Evolutionary conservation across 2,888 invertebrate species (phyloP).

Genomic region (Macaria notata): DNA sequence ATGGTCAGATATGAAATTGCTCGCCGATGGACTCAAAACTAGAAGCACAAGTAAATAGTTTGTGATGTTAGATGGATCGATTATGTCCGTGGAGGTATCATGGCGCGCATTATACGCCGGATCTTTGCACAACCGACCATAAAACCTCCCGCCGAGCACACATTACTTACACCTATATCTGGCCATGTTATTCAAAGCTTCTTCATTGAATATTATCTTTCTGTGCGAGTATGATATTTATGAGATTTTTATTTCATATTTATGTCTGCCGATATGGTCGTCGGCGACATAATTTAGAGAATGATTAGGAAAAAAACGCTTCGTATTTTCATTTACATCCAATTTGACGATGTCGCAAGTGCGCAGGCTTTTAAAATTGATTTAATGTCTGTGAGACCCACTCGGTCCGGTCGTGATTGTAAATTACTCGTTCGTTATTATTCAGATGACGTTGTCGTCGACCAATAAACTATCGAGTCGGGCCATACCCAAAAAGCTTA

Average conservation of each 20-base stretch:
- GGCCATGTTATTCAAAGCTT: conserved; percentile 50
- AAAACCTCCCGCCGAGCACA: conserved; percentile 43
- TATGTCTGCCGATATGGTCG: conserved; percentile 38
- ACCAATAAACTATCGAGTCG: conserved; percentile 38
- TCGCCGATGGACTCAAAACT: conserved; percentile 57
- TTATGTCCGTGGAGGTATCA: conserved; percentile 47
- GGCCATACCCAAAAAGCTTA: conserved; percentile 33
- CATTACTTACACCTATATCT: conserved; percentile 48
- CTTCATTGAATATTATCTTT: conserved; percentile 51
- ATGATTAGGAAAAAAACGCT: conserved; percentile 17
- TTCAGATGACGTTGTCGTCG: conserved; percentile 37
- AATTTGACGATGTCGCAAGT: conserved; percentile 21
- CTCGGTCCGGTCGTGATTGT: conserved; percentile 27
- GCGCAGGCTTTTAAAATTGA: conserved; percentile 26
- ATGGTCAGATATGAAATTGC: conserved; percentile 75
- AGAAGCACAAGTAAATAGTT: conserved; percentile 48
- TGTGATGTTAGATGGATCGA: conserved; percentile 51
- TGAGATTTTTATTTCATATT: conserved; percentile 44
- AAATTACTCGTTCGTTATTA: conserved; percentile 30
- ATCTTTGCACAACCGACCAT: conserved; percentile 45
- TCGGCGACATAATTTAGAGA: conserved; percentile 26
- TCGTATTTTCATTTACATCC: conserved; percentile 19
- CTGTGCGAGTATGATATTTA: conserved; percentile 37
- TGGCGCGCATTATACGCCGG: conserved; percentile 41
- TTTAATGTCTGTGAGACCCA: conserved; percentile 25